A percentile compares a stretch with the other conserved stretches of the same genome.
phyloP scores from a whole-genome alignment of 30 jellyfish, hydroid and myxozoan genomes.

The Morbakka virulenta region DNA sequence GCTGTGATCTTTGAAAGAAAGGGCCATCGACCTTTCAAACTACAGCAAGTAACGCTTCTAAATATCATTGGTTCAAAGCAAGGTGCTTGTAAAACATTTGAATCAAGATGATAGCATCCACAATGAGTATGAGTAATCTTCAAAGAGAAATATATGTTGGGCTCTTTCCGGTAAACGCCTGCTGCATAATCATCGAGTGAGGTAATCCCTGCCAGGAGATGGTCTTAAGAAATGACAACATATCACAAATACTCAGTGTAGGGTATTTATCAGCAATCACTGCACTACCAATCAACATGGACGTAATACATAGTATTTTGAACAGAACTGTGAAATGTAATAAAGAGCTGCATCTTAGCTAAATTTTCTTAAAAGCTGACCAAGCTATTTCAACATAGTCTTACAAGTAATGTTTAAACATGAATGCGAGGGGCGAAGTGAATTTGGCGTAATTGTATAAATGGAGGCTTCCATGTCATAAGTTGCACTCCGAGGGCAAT shows the following conservation, averaged over 20 bases:
- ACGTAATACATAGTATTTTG: slow-evolving; percentile 20
- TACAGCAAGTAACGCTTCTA: slow-evolving; percentile 9
- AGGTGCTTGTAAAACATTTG: slow-evolving; percentile 26
- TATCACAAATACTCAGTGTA: slow-evolving; percentile 30
- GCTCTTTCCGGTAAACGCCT: slow-evolving; percentile 25
- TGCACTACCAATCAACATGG: too few species aligned
- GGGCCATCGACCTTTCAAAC: slow-evolving; percentile 44
- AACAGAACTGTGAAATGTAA: slow-evolving; percentile 22
- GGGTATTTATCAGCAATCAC: slow-evolving; percentile 42
- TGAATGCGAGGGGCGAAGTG: slow-evolving; percentile 1
- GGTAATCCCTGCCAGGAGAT: slow-evolving; percentile 28
- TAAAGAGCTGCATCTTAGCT: slow-evolving; percentile 28
- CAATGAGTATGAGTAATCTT: slow-evolving; percentile 28
- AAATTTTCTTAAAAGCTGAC: slow-evolving; percentile 20
- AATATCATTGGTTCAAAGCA: slow-evolving; percentile 1
- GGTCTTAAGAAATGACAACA: slow-evolving; percentile 16
- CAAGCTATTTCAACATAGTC: slow-evolving; percentile 39
- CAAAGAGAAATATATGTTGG: slow-evolving; percentile 35
- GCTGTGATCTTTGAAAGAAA: slow-evolving; percentile 48
- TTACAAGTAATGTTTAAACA: slow-evolving; percentile 10
- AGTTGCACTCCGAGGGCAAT: slow-evolving; percentile 19
- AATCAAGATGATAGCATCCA: slow-evolving; percentile 16
- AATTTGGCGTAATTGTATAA: slow-evolving; percentile 4
- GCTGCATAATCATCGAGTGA: slow-evolving; percentile 13
- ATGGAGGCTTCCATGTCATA: slow-evolving; percentile 47